phyloP scores from a whole-genome alignment of 2,113 vertebrate genomes.

The Copsychus sechellarum region DNA sequence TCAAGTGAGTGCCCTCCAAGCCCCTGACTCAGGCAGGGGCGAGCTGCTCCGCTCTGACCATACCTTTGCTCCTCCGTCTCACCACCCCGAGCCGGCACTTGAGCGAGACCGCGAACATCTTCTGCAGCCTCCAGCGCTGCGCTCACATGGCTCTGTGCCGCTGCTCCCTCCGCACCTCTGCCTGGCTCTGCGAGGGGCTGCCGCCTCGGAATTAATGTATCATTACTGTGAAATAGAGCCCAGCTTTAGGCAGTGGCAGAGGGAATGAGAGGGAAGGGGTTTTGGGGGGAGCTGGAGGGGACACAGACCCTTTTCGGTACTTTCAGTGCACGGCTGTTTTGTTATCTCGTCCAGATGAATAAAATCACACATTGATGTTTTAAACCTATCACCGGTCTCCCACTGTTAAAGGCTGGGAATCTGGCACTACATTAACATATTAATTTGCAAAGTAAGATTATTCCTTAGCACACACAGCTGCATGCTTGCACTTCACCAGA shows the following conservation, averaged over 20 bases:
- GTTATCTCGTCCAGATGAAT: slow-evolving; percentile 34
- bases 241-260: slow-evolving; percentile 33
- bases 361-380: slow-evolving; percentile 68
- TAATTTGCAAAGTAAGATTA: slow-evolving; percentile 27
- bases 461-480: not conserved
- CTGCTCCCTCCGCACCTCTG: slow-evolving; percentile 61
- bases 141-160: slow-evolving; percentile 77
- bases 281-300: not conserved
- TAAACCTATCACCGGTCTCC: slow-evolving; percentile 37
- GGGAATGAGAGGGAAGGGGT: not conserved
- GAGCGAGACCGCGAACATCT: slow-evolving; percentile 89
- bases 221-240: slow-evolving; percentile 16
- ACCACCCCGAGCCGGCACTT: slow-evolving; percentile 90
- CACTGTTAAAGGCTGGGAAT: slow-evolving; percentile 13
- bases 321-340: not conserved
- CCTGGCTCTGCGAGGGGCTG: slow-evolving; percentile 62
- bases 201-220: slow-evolving; percentile 18
- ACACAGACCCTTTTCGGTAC: not conserved
- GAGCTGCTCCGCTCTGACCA: not conserved
- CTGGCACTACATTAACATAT: slow-evolving; percentile 12
- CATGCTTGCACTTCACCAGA: not conserved
- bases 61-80: slow-evolving; percentile 87
- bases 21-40: not conserved
- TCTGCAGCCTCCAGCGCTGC: slow-evolving; percentile 47
- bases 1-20: not conserved